Evolutionary conservation across 2,113 vertebrate genomes (phyloP), one percentile per base, ranked within the genome.

Genomic region (Actenoides hombroni): DNA sequence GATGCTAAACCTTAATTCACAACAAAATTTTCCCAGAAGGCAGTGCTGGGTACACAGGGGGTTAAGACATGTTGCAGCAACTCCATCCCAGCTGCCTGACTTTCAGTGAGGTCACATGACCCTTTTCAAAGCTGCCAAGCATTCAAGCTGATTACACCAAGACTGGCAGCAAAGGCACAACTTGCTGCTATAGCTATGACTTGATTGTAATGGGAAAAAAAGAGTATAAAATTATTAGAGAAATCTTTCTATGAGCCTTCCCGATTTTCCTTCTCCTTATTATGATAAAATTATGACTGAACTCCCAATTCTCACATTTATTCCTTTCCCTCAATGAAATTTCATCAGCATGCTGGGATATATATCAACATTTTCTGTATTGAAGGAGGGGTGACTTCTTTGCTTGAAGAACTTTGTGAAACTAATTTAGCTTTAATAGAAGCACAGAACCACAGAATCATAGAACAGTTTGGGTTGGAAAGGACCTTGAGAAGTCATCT

Each of bases 41-140:
- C 35, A 19, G 3, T 33, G 13, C 19, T 85, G 54, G 42, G 29
- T 35, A 42, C 10, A 5, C 17, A 23, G 16, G 2, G 33, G 10
- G 5, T 70, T 33, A 19, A 83, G 29, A 61, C 2, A 54, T 3
- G 3, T 20, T 78, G 35, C 51, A 57, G 25, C 0, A 1, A 33
- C 24, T 44, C 23, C 1, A 0, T 54, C 5, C 20, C 46, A 61
- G 39, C n/a, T 44, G 14, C 13, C 14, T 70, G 44, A 11, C 16
- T 86, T 33, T 19, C 24, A 12, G 10, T 12, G n/a, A 29, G 61
- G 18, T 21, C 23, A 28, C 0, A 0, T 31, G 33, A 16, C 6
- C 19, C 12, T 5, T 3, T 48, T 60, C n/a, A 71, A 9, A 10
- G 10, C 57, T 86, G 13, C 5, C 24, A 51, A 53, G 15, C 1